These are phyloP conservation scores for Muntiacus reevesi DNA, from an alignment of 2,113 vertebrate genomes.

Conservation along the genomic window DNA sequence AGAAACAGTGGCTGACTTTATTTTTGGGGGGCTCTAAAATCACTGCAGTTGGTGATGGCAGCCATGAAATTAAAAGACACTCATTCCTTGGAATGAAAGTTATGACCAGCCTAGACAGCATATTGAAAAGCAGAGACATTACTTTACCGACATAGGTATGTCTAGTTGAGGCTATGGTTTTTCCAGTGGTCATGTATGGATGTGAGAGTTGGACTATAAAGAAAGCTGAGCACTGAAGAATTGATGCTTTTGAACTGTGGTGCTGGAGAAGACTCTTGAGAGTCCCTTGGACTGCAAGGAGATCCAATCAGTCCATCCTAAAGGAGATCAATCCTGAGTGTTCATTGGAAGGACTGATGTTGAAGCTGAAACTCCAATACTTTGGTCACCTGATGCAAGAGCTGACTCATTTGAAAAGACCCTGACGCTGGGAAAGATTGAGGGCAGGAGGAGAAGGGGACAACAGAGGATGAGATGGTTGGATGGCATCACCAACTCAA, in stretches of 20 bases:
- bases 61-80: not conserved
- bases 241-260: not conserved
- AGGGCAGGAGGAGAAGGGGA: not conserved
- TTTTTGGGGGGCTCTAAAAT: not conserved
- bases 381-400: not conserved
- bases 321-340: not conserved
- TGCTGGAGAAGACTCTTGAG: not conserved
- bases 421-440: not conserved
- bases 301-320: not conserved
- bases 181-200: not conserved
- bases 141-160: not conserved
- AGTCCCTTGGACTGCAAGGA: not conserved
- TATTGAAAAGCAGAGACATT: not conserved
- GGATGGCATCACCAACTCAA: not conserved
- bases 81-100: not conserved
- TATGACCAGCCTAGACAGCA: not conserved
- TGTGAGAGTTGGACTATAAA: not conserved
- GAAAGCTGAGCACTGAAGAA: accelerated
- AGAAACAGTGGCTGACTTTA: not conserved
- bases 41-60: not conserved
- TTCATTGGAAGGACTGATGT: not conserved
- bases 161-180: not conserved
- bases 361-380: not conserved
- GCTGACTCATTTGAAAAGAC: not conserved
- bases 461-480: not conserved